These are phyloP conservation scores for Tenthredo distinguenda DNA, from an alignment of 2,888 invertebrate species.

Conservation along the genomic window DNA sequence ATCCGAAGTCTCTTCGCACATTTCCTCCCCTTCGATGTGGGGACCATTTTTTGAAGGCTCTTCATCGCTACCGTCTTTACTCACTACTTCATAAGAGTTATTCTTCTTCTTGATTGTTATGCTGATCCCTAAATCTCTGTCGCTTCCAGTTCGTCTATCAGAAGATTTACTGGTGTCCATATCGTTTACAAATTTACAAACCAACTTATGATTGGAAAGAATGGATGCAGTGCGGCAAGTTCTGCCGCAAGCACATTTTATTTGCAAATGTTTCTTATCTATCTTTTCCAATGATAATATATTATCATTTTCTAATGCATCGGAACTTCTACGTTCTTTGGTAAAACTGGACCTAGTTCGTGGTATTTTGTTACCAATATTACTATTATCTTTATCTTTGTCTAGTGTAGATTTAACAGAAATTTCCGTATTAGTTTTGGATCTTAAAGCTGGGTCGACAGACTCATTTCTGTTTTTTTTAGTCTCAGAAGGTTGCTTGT, in stretches of 20 bases:
- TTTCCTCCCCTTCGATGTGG: constrained; percentile 56
- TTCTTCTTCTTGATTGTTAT: constrained; percentile 75
- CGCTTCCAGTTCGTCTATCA: constrained; percentile 63
- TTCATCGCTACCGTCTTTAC: constrained; percentile 64
- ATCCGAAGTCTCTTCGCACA: constrained; percentile 60
- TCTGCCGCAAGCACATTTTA: constrained; percentile 68
- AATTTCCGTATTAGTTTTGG: neutral
- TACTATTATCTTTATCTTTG: neutral
- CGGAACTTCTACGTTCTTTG: constrained; percentile 14
- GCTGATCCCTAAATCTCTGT: constrained; percentile 70
- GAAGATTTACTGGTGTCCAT: neutral
- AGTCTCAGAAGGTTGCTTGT: neutral
- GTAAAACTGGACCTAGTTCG: neutral
- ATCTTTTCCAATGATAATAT: neutral
- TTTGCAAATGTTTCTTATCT: neutral
- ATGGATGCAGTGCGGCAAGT: constrained; percentile 69
- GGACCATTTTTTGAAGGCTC: constrained; percentile 59
- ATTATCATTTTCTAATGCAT: neutral
- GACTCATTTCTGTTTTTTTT: neutral
- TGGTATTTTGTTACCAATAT: neutral
- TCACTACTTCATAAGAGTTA: constrained; percentile 74
- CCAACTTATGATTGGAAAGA: constrained; percentile 66
- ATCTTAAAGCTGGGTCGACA: neutral
- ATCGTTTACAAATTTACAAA: constrained; percentile 60
- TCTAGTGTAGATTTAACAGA: neutral